Evolutionary conservation across 1,140 invertebrate genomes (phyloP).

Genomic region (Wiebesia pumilae): DNA sequence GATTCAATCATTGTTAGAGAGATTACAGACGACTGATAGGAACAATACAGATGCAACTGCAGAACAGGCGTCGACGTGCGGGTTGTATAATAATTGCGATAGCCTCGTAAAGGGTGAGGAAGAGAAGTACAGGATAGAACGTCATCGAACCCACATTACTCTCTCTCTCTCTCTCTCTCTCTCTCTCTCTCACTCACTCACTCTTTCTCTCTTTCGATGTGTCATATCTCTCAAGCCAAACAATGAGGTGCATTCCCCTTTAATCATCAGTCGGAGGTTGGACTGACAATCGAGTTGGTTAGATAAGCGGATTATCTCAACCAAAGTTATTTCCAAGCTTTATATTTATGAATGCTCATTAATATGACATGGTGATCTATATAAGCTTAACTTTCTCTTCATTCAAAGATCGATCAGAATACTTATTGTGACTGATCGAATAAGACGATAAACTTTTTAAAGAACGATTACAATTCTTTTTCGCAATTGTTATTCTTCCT

Average conservation of each 20-base stretch:
- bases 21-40: conserved; percentile 30
- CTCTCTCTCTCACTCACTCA: too few species aligned
- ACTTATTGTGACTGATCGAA: too few species aligned
- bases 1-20: conserved; percentile 32
- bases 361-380: neutral
- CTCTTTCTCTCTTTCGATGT: conserved; percentile 31
- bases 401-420: too few species aligned
- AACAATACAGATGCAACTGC: neutral
- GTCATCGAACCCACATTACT: conserved; percentile 37
- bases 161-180: too few species aligned
- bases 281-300: conserved; percentile 35
- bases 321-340: conserved; percentile 25
- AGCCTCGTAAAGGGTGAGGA: conserved; percentile 13
- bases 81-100: conserved; percentile 63
- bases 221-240: conserved; percentile 13
- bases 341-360: conserved; percentile 32
- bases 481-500: too few species aligned
- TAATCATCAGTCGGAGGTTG: conserved; percentile 37
- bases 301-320: conserved; percentile 41
- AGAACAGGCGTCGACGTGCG: neutral
- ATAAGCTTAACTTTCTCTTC: neutral
- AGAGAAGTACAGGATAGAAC: neutral
- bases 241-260: neutral
- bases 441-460: too few species aligned
- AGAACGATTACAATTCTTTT: too few species aligned